phyloP scores from a whole-genome alignment of 2,113 vertebrate species.

The Seriola quinqueradiata region DNA sequence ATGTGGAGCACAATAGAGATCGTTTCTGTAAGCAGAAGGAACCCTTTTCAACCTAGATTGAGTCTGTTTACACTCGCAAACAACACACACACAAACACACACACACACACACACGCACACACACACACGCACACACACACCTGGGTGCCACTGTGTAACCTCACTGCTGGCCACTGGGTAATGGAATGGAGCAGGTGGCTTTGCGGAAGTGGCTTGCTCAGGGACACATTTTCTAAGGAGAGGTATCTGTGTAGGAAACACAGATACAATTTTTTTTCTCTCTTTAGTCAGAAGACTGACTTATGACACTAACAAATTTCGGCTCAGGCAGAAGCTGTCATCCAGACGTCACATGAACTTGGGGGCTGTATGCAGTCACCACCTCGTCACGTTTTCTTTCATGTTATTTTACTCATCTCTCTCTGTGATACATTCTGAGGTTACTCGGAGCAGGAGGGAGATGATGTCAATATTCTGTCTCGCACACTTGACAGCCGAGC shows the following conservation, averaged over 20 bases:
- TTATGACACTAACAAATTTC: not conserved
- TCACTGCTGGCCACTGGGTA: not conserved
- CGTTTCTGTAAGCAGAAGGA: not conserved
- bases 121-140: slow-evolving; percentile 4
- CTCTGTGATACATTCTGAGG: slow-evolving; percentile 4
- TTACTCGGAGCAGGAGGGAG: slow-evolving; percentile 31
- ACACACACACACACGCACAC: slow-evolving; percentile 19
- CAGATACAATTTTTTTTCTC: not conserved
- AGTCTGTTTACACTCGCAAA: slow-evolving; percentile 6
- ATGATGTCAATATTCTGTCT: slow-evolving; percentile 67
- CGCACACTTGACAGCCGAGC: slow-evolving; percentile 71
- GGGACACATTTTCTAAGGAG: not conserved
- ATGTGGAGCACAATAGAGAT: not conserved
- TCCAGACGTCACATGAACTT: slow-evolving; percentile 20
- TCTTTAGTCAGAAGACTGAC: not conserved
- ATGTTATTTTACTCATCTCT: not conserved
- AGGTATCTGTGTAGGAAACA: not conserved
- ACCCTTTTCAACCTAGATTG: slow-evolving; percentile 7
- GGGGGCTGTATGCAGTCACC: not conserved
- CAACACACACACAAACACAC: slow-evolving; percentile 11
- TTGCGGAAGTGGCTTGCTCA: slow-evolving; percentile 21
- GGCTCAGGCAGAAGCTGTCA: not conserved
- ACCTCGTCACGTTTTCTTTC: not conserved
- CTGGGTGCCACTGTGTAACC: not conserved
- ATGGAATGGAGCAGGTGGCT: not conserved